phyloP scores from a whole-genome alignment of 2,888 invertebrate genomes.

The Entomobrya proxima region DNA sequence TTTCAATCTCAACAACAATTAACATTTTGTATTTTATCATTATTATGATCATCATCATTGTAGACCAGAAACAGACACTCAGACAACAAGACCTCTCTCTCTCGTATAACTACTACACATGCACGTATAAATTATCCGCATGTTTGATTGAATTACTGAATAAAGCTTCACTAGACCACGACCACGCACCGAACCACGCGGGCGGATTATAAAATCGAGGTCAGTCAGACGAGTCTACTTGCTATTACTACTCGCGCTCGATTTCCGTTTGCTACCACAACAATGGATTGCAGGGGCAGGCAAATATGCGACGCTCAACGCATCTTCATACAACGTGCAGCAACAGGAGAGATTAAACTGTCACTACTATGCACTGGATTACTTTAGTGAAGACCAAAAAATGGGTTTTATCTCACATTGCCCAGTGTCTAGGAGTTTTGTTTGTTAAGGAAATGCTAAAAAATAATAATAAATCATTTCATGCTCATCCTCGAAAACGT shows the following conservation, averaged over 20 bases:
- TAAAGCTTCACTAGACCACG: neutral
- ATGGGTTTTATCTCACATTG: no score
- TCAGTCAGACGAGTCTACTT: slow-evolving; percentile 33
- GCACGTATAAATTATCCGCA: neutral
- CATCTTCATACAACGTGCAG: neutral
- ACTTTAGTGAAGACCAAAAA: no score
- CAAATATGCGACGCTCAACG: neutral
- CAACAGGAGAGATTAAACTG: no score
- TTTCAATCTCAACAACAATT: neutral
- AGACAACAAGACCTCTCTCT: neutral
- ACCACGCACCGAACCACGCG: slow-evolving; percentile 21
- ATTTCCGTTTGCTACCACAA: slow-evolving; percentile 29
- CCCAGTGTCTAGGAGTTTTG: no score
- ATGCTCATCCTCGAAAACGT: no score
- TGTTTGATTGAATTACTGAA: neutral
- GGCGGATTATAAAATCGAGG: slow-evolving; percentile 51
- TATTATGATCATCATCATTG: neutral
- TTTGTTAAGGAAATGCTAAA: no score
- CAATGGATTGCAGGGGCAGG: neutral
- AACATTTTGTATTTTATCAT: neutral
- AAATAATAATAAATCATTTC: no score
- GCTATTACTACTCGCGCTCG: neutral
- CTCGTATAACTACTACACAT: neutral
- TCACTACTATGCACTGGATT: no score
- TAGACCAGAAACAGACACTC: slow-evolving; percentile 1